Percentiles rank a stretch among this genome's conserved stretches.
Conservation (phyloP, 1,140 invertebrate species). For the Diabrotica undecimpunctata region DNA sequence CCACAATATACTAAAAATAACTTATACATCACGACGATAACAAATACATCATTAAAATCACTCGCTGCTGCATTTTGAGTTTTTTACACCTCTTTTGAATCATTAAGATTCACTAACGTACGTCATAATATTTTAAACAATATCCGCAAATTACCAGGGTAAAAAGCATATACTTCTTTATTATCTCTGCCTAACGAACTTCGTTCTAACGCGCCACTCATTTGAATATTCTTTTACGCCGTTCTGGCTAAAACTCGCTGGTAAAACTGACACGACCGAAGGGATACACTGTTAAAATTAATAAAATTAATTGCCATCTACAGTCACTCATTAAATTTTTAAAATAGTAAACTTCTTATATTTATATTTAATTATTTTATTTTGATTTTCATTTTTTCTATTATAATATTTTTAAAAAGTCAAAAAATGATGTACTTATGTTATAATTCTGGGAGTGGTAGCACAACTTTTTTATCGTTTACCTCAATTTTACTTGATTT, state of each 20-base stretch:
- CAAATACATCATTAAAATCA: not conserved
- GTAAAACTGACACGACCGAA: not conserved
- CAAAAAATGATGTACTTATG: too few species aligned
- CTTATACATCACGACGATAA: too few species aligned
- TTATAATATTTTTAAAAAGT: too few species aligned
- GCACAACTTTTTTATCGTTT: too few species aligned
- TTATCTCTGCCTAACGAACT: slow-evolving; percentile 2
- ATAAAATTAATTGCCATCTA: not conserved
- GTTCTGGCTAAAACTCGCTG: not conserved
- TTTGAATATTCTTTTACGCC: slow-evolving; percentile 2
- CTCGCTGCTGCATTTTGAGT: not conserved
- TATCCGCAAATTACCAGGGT: not conserved
- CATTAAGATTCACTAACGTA: not conserved
- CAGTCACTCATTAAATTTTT: too few species aligned
- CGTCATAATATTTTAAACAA: not conserved
- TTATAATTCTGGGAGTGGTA: too few species aligned
- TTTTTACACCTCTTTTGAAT: not conserved
- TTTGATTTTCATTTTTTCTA: too few species aligned
- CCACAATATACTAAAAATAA: too few species aligned
- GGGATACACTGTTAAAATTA: not conserved
- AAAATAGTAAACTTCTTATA: too few species aligned
- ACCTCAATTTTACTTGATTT: too few species aligned
- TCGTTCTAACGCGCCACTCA: not conserved
- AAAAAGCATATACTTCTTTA: not conserved
- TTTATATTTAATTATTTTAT: too few species aligned